A percentile compares a stretch with the other conserved stretches of the same genome.
phyloP scores from a whole-genome alignment of 2,113 vertebrate genomes.

The Larimichthys crocea region DNA sequence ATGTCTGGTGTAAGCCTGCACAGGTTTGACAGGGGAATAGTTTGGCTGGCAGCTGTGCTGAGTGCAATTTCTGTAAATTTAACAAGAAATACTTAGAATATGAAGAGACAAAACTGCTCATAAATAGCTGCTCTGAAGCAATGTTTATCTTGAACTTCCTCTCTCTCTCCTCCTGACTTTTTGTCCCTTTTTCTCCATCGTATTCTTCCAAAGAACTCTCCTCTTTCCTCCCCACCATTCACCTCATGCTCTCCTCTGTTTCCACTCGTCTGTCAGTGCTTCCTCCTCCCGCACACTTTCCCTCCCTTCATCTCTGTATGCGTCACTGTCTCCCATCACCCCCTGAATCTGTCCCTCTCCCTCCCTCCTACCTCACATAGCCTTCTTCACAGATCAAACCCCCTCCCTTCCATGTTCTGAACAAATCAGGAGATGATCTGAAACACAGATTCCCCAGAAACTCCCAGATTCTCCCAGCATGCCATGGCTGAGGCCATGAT shows the following conservation, averaged over 20 bases:
- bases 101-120: not conserved
- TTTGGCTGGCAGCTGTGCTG: not conserved
- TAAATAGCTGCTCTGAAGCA: not conserved
- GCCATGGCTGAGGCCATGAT: conserved; percentile 30
- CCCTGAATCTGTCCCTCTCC: not conserved
- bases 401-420: not conserved
- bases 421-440: conserved; percentile 39
- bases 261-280: not conserved
- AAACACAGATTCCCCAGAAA: conserved; percentile 29
- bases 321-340: not conserved
- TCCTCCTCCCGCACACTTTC: not conserved
- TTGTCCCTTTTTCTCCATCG: not conserved
- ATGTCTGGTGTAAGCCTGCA: conserved; percentile 1
- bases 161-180: not conserved
- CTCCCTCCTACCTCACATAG: not conserved
- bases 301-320: not conserved
- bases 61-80: conserved; percentile 13
- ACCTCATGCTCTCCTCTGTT: not conserved
- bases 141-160: not conserved
- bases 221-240: not conserved
- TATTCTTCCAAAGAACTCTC: not conserved
- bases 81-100: conserved; percentile 27
- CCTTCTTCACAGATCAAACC: not conserved
- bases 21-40: conserved; percentile 19
- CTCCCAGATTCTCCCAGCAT: conserved; percentile 18